A percentile compares a stretch with the other conserved stretches of the same genome.
Evolutionary conservation across 1,140 invertebrate genomes (phyloP).

Genomic region (Platorchestia sp.): DNA sequence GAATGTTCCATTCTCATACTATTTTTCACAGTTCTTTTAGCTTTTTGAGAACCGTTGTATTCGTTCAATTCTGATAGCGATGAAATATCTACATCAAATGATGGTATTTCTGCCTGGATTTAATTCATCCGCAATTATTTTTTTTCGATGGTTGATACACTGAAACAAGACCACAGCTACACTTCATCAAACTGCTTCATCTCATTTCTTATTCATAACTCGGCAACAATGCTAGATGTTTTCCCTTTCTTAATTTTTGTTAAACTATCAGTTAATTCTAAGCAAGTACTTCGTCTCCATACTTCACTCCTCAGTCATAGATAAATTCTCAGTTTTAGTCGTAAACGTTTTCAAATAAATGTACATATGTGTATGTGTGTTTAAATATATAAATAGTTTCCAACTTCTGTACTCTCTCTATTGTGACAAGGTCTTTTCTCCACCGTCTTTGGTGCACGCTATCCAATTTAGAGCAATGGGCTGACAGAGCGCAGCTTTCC

Average conservation of each 20-base stretch:
- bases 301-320: neutral
- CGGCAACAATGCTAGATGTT: neutral
- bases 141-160: too few relatives aligned
- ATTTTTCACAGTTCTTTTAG: too few relatives aligned
- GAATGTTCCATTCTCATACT: too few relatives aligned
- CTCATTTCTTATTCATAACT: neutral
- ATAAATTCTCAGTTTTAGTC: neutral
- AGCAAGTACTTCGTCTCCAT: neutral
- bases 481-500: neutral
- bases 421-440: neutral
- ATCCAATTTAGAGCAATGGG: constrained; percentile 7
- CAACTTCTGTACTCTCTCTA: neutral
- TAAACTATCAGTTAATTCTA: neutral
- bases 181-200: too few relatives aligned
- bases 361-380: neutral
- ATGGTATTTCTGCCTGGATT: too few relatives aligned
- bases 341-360: neutral
- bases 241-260: neutral
- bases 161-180: too few relatives aligned
- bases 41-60: too few relatives aligned
- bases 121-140: too few relatives aligned
- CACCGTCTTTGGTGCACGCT: neutral
- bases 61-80: too few relatives aligned
- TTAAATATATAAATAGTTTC: too few relatives aligned
- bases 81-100: too few relatives aligned